phyloP scores from a whole-genome alignment of 1,140 invertebrate genomes.

The Protaetia brevitarsis region DNA sequence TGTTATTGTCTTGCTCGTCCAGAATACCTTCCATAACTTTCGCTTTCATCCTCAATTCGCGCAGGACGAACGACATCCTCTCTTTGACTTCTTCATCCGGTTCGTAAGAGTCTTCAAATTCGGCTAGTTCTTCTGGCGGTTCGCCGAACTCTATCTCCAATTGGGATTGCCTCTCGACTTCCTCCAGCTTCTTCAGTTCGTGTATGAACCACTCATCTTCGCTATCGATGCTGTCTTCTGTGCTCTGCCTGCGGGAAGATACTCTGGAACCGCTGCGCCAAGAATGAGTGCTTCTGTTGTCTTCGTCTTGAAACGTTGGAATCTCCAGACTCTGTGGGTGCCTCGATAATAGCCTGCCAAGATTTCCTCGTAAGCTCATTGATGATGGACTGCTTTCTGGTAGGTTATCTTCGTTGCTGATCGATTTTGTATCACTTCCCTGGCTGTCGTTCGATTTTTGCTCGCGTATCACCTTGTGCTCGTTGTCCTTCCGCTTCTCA shows the following conservation, averaged over 20 bases:
- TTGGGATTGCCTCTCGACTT: constrained; percentile 74
- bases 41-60: constrained; percentile 69
- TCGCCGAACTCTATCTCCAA: constrained; percentile 62
- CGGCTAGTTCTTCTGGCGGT: constrained; percentile 59
- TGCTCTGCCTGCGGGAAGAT: constrained; percentile 85
- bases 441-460: constrained; percentile 49
- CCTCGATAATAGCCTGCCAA: constrained; percentile 59
- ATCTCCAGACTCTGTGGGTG: constrained; percentile 80
- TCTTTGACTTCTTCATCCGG: constrained; percentile 71
- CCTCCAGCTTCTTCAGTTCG: constrained; percentile 81
- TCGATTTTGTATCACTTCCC: neutral
- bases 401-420: constrained; percentile 32
- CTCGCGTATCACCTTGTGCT: constrained; percentile 28
- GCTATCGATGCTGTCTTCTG: constrained; percentile 88
- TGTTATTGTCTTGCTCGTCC: constrained; percentile 42
- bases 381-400: constrained; percentile 63
- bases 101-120: constrained; percentile 54
- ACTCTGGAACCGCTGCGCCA: constrained; percentile 79
- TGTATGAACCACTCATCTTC: constrained; percentile 94
- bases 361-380: constrained; percentile 56
- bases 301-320: constrained; percentile 73
- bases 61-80: constrained; percentile 72
- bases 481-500: constrained; percentile 41
- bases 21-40: constrained; percentile 48
- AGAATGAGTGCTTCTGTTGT: constrained; percentile 80